These are phyloP conservation scores for Pseudorasbora parva DNA, from an alignment of 2,113 vertebrate species.

Conservation along the genomic window DNA sequence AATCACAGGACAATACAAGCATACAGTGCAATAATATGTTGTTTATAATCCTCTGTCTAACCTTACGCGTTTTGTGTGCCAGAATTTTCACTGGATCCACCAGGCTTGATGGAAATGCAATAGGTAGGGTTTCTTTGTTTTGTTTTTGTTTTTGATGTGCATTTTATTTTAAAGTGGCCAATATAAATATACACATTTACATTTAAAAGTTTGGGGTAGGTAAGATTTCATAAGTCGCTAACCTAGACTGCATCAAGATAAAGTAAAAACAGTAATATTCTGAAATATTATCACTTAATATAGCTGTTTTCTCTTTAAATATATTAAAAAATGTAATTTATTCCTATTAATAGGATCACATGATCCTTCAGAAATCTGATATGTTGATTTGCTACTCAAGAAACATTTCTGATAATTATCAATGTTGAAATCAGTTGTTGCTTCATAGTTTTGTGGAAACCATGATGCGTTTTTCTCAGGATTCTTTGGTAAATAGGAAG, in stretches of 20 bases:
- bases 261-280: too few species aligned
- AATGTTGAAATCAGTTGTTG: too few species aligned
- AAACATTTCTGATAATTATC: too few species aligned
- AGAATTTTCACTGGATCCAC: slow-evolving; percentile 98
- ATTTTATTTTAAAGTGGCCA: background rate
- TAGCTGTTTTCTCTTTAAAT: background rate
- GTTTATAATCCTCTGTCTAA: background rate
- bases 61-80: slow-evolving; percentile 10
- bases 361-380: too few species aligned
- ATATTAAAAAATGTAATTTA: background rate
- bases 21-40: background rate
- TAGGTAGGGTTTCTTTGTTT: slow-evolving; percentile 79
- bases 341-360: too few species aligned
- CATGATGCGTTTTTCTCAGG: background rate
- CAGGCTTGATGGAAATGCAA: slow-evolving; percentile 92
- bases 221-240: background rate
- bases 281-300: background rate
- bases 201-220: background rate
- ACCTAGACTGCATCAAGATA: background rate
- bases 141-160: background rate
- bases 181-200: background rate
- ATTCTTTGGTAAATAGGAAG: background rate
- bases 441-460: background rate
- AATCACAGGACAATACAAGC: background rate
- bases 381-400: too few species aligned